Conservation (phyloP, 1,140 invertebrate genomes). For the Lerema accius region DNA sequence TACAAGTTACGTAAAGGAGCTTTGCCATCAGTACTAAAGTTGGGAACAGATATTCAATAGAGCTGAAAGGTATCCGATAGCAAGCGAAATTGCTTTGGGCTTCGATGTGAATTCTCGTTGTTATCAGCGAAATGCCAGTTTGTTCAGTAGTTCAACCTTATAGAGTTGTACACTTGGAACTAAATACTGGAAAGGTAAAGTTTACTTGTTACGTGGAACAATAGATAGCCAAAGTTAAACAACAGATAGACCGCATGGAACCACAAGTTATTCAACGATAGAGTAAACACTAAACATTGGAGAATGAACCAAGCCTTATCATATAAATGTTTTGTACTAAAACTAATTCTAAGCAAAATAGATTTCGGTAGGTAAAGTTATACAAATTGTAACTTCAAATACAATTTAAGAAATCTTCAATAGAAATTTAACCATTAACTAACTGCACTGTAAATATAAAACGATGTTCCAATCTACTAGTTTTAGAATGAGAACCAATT, state of each 20-base stretch:
- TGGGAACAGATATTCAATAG: constrained; percentile 29
- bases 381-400: too few species aligned
- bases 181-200: constrained; percentile 5
- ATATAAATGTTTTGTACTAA: neutral
- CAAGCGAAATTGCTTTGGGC: constrained; percentile 38
- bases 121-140: constrained; percentile 34
- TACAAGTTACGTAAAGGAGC: constrained; percentile 12
- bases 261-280: neutral
- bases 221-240: constrained; percentile 7
- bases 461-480: too few species aligned
- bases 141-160: neutral
- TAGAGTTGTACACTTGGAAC: neutral
- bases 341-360: neutral
- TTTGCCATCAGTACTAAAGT: constrained; percentile 19
- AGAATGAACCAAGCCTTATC: neutral
- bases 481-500: too few species aligned
- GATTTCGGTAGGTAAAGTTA: too few species aligned
- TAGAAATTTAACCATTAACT: too few species aligned
- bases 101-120: constrained; percentile 21
- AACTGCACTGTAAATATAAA: too few species aligned
- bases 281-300: neutral
- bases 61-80: constrained; percentile 35
- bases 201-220: constrained; percentile 8
- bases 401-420: too few species aligned
- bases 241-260: neutral